Evolutionary conservation across 2,113 vertebrate species (phyloP).

Genomic region (Kryptolebias marmoratus): DNA sequence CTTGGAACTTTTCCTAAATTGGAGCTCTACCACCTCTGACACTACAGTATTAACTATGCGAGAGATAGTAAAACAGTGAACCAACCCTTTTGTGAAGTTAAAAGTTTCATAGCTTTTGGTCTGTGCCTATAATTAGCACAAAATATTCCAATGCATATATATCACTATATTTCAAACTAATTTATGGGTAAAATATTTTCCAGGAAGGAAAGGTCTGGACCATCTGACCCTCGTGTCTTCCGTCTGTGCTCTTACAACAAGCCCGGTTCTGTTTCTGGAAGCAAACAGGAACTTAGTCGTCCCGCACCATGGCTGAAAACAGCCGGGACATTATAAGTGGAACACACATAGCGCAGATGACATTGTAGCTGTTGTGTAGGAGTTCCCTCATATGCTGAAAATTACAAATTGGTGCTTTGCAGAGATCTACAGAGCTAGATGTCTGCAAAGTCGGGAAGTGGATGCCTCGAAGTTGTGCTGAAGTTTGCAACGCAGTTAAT

Average conservation of each 20-base stretch:
- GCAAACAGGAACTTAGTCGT: constrained; percentile 15
- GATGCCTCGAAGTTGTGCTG: constrained; percentile 48
- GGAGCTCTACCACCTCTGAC: background rate
- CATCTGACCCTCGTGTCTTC: background rate
- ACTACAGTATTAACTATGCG: too few species aligned
- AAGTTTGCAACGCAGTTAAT: constrained; percentile 57
- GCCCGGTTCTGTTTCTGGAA: constrained; percentile 1
- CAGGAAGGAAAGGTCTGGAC: background rate
- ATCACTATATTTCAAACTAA: background rate
- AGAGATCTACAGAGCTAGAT: constrained; percentile 24
- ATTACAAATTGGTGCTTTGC: constrained; percentile 34
- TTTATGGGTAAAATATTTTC: background rate
- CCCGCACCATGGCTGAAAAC: constrained; percentile 24
- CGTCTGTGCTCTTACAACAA: constrained; percentile 2
- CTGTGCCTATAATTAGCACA: background rate
- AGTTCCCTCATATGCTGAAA: constrained; percentile 37
- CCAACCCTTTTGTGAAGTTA: background rate
- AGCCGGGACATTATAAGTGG: constrained; percentile 35
- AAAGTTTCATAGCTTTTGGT: background rate
- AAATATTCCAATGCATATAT: background rate
- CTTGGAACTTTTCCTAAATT: background rate
- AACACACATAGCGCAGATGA: constrained; percentile 23
- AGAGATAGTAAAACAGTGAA: background rate
- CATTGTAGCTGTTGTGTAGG: constrained; percentile 34
- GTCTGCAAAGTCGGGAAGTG: constrained; percentile 35